phyloP scores from a whole-genome alignment of 2,113 vertebrate genomes.

The Dasyornis broadbenti region DNA sequence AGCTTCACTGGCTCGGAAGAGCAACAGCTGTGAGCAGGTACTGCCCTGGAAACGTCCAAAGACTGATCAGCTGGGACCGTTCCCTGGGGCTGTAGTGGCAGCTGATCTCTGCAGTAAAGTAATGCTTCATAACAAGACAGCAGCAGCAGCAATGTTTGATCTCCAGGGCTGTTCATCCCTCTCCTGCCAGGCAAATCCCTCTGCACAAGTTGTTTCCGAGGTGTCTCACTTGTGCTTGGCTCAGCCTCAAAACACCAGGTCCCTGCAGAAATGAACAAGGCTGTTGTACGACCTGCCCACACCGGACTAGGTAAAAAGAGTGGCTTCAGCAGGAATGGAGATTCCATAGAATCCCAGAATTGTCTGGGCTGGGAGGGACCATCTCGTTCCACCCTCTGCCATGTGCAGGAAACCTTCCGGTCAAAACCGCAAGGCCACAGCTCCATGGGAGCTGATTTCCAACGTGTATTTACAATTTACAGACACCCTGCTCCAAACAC shows the following conservation, averaged over 20 bases:
- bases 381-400: neutral
- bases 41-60: neutral
- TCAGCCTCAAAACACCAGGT: neutral
- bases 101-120: neutral
- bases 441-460: neutral
- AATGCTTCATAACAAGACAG: neutral
- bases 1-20: neutral
- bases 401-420: neutral
- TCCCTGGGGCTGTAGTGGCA: neutral
- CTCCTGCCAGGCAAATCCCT: neutral
- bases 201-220: neutral
- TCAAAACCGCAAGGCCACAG: accelerated
- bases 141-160: neutral
- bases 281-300: too few relatives aligned
- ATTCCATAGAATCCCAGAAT: neutral
- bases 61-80: accelerated
- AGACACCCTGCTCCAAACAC: neutral
- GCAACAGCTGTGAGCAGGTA: too few relatives aligned
- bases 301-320: accelerated
- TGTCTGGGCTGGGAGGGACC: neutral
- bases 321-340: neutral
- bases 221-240: neutral
- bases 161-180: neutral
- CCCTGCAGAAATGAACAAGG: neutral
- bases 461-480: neutral